Base-by-base conservation (phyloP, 37 sponge, comb jelly and placozoan species). In the Sycon ciliatum region DNA sequence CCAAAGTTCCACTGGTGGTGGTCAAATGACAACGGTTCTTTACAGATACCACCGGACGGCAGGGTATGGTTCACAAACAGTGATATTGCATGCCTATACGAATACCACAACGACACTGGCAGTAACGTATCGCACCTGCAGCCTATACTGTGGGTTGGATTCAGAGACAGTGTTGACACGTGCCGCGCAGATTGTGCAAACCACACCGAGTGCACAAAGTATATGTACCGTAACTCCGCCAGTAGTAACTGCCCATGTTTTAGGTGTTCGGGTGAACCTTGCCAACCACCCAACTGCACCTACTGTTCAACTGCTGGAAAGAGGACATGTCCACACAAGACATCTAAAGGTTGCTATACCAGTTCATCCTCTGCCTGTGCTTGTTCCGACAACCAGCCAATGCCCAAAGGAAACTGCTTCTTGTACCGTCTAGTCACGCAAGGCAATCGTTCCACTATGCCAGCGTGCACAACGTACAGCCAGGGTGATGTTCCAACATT, bases 1-100 rank as follows among this genome's bases (percentile, higher is more conserved):
- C 73, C 80, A 27, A 79, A 79, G 57, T 79, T 73, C 29, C 73
- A 79, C 49, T 76, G 77, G 77, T 79, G 80, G 80, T 79, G 80
- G 80, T n/a, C 34, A 7, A 29, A 20, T 6, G 35, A 72, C 28
- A 56, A 20, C 11, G 26, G 5, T 1, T 7, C 22, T 7, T 7
- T 23, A 29, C 16, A 46, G 18, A 72, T 65, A 1, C 80, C 80
- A 30, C 80, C 80, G 38, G 73, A 79, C 62, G 72, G 72, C 4
- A 28, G 68, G 20, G 27, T 39, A 16, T 79, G 26, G 32, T 72
- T 79, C 28, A 57, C 38, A 49, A 57, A 60, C 2, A 27, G 34
- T 28, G 27, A 37, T 27, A 65, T 79, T 33, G 23, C 72, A 1
- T 79, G 80, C 49, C 27, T 2, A 3, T 20, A 18, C 6, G 5